phyloP scores from a whole-genome alignment of 1,140 invertebrate species.

The Oryctes rhinoceros region DNA sequence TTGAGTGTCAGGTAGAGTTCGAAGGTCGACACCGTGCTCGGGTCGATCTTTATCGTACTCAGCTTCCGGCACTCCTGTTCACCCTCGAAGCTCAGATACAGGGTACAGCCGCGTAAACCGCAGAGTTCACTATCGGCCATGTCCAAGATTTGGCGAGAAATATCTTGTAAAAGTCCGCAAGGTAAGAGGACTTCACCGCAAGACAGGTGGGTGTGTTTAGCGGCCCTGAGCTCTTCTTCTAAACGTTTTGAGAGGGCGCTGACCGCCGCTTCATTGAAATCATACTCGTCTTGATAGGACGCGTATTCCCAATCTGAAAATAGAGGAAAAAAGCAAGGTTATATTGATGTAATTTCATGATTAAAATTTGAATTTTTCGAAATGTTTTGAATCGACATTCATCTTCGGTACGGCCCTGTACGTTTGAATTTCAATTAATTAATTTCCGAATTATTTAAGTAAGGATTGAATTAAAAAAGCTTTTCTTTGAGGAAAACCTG shows the following conservation, averaged over 20 bases:
- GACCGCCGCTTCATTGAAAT: constrained; percentile 55
- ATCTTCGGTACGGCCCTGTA: no score
- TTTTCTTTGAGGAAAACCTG: no score
- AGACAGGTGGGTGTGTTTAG: constrained; percentile 78
- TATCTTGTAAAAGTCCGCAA: constrained; percentile 76
- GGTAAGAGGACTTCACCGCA: constrained; percentile 84
- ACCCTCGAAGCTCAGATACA: constrained; percentile 81
- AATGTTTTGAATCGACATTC: no score
- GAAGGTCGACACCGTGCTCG: constrained; percentile 85
- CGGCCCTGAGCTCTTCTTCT: constrained; percentile 78
- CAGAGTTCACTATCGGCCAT: constrained; percentile 85
- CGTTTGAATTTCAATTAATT: not conserved
- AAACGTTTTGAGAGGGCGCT: constrained; percentile 72
- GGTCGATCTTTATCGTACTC: constrained; percentile 79
- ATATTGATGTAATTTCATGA: no score
- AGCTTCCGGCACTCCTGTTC: constrained; percentile 65
- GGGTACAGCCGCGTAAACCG: constrained; percentile 78
- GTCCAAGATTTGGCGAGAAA: constrained; percentile 78
- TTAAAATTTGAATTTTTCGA: no score
- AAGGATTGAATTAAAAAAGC: no score
- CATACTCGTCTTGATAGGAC: constrained; percentile 52
- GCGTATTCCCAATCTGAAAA: constrained; percentile 56
- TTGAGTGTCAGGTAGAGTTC: constrained; percentile 86
- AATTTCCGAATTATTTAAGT: not conserved
- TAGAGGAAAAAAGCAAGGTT: constrained; percentile 9